Base-by-base conservation (phyloP, 2,888 invertebrate species). In the Venusia cambrica region DNA sequence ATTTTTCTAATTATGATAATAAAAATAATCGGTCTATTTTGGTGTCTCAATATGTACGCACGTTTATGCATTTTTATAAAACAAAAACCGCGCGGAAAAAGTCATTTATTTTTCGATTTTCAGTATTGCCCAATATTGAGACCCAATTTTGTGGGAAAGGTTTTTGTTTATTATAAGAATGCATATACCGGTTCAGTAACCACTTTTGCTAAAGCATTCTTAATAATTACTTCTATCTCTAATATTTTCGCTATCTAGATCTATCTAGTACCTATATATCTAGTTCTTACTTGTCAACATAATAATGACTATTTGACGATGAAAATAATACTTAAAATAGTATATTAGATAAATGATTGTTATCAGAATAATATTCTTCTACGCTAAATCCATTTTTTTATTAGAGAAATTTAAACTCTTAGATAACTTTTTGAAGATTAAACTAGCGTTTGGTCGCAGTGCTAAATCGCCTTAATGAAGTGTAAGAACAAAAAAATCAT, bases 321-420 rank as follows among this genome's bases (percentile, higher is more conserved):
- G n/a, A n/a, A n/a, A n/a, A n/a, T n/a, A n/a, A n/a, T n/a, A n/a
- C n/a, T 69, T 59, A 66, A 62, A 60, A 63, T 62, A 60, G 27
- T 49, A 57, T 45, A 65, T 66, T 72, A 74, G 65, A 62, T 73
- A 75, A 71, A 79, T n/a, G n/a, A n/a, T 76, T 77, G 72, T 79
- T 78, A 75, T 72, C 59, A 72, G 74, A 78, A 67, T 71, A 74
- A 62, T 85, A 84, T 85, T 85, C 85, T 85, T 85, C 85, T 84
- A 85, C 73, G 78, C 80, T 84, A 79, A 73, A 71, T 73, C 67
- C 68, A 72, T 74, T 77, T 76, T 73, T 70, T 53, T 75, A 73
- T 55, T 71, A 72, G 69, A 69, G 67, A 66, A 57, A 65, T 67
- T 59, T 73, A 76, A 68, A 50, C 63, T 73, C 71, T 79, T 78